Conservation (phyloP, 2,113 vertebrate genomes). For the Sula dactylatra region DNA sequence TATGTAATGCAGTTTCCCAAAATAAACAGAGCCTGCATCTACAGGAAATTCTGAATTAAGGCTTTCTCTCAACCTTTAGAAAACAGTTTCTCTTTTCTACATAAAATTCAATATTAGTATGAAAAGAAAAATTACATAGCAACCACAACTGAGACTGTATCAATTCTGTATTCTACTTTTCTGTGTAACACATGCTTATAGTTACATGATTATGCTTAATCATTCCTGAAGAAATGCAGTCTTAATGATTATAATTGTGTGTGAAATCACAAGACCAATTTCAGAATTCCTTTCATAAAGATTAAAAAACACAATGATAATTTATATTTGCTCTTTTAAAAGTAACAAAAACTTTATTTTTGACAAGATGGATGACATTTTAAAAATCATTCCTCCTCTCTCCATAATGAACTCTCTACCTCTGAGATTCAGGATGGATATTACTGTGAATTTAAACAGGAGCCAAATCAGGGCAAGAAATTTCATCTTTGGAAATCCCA, state of each 20-base stretch:
- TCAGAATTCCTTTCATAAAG: not conserved
- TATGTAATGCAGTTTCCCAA: not conserved
- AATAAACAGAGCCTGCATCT: not conserved
- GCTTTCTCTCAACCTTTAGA: not conserved
- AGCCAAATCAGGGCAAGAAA: not conserved
- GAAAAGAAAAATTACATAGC: conserved; percentile 49
- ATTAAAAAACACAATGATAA: not conserved
- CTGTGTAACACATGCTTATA: not conserved
- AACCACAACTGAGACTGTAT: not conserved
- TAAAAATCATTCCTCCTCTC: not conserved
- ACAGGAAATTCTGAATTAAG: conserved; percentile 12
- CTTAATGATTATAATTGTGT: not conserved
- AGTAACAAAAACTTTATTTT: not conserved
- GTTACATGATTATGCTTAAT: conserved; percentile 26
- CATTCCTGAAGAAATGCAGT: not conserved
- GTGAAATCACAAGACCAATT: not conserved
- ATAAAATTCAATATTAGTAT: conserved; percentile 21
- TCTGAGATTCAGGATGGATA: not conserved
- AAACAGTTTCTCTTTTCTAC: conserved; percentile 13
- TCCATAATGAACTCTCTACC: not conserved
- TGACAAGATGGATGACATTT: not conserved
- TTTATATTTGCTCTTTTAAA: not conserved
- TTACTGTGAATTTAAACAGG: not conserved
- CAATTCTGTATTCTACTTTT: not conserved
- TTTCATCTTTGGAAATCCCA: not conserved